phyloP scores from a whole-genome alignment of 2,797 vertebrate species.

The Threskiornis aethiopicus region DNA sequence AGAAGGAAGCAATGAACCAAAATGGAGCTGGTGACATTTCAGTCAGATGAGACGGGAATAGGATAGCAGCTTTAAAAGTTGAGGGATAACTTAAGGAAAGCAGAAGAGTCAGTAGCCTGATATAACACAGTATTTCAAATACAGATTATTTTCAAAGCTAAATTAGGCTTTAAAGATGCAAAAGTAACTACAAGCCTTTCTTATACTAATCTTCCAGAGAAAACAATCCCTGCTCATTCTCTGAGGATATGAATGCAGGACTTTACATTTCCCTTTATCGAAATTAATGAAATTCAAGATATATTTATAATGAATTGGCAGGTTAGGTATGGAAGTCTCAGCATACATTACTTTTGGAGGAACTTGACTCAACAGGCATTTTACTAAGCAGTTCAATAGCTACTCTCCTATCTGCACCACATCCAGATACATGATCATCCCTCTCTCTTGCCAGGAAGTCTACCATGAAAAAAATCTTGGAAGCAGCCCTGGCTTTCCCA shows the following conservation, averaged over 20 bases:
- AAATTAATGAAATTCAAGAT: not conserved
- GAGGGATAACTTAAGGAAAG: not conserved
- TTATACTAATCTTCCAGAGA: not conserved
- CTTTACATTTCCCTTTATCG: not conserved
- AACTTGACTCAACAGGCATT: not conserved
- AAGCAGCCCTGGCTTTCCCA: not conserved
- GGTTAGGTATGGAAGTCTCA: not conserved
- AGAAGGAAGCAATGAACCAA: not conserved
- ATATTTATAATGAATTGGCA: not conserved
- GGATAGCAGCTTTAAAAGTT: not conserved
- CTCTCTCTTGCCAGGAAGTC: not conserved
- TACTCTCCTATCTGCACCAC: not conserved
- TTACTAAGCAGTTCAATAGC: not conserved
- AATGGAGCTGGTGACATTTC: not conserved
- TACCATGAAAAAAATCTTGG: not conserved
- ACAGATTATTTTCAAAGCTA: not conserved
- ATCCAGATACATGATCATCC: accelerated
- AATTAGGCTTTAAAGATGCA: not conserved
- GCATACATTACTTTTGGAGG: not conserved
- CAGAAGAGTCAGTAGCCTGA: not conserved
- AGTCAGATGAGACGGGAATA: not conserved
- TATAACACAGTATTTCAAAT: not conserved
- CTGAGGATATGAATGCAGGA: not conserved
- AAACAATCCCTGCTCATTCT: not conserved
- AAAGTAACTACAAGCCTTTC: not conserved